Conservation (phyloP, 2,797 vertebrate genomes). For the Morus bassanus region DNA sequence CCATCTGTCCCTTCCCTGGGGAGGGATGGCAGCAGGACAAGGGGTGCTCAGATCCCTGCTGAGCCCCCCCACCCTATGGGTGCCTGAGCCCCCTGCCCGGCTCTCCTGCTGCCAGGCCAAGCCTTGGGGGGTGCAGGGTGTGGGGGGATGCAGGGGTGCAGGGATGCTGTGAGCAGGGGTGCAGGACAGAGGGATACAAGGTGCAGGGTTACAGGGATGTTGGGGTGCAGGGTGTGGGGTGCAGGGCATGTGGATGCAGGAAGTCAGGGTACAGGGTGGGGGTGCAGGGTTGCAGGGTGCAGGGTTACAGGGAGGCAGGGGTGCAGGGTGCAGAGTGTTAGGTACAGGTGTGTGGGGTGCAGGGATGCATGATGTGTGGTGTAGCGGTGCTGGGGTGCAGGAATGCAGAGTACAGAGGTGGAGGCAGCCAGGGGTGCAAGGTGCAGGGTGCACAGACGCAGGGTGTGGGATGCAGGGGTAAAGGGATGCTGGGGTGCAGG, state of each 20-base stretch:
- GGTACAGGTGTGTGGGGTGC: neutral
- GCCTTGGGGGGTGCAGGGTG: neutral
- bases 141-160: neutral
- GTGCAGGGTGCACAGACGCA: no score
- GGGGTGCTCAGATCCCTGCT: neutral
- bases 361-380: neutral
- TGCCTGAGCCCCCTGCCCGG: neutral
- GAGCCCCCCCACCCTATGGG: neutral
- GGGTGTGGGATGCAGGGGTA: no score
- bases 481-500: no score
- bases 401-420: neutral
- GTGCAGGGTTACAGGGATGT: neutral
- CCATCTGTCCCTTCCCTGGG: slow-evolving; percentile 15
- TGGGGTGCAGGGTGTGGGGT: neutral
- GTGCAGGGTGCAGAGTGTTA: neutral
- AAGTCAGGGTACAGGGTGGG: no score
- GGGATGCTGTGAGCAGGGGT: neutral
- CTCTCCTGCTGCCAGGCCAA: neutral
- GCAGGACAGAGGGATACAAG: neutral
- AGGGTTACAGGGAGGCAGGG: neutral
- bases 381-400: no score
- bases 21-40: no score
- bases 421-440: no score
- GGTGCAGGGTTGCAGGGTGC: neutral
- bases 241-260: no score